A percentile compares a stretch with the other conserved stretches of the same genome.
phyloP scores from a whole-genome alignment of 2,113 vertebrate genomes.

The Turnix velox region DNA sequence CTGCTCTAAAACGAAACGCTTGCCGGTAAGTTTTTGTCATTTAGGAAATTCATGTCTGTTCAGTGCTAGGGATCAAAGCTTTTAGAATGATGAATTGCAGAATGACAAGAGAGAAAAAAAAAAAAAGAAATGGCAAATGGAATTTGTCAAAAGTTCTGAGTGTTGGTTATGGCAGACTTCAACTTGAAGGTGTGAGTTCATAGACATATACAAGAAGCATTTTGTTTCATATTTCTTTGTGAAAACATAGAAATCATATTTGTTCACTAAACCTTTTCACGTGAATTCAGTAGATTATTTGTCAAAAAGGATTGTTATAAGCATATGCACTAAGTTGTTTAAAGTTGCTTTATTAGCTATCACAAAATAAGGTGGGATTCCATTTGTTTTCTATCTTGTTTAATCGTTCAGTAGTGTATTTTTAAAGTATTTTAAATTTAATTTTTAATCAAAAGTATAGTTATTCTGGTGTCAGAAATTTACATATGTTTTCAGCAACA shows the following conservation, averaged over 20 bases:
- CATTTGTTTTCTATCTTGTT: background rate
- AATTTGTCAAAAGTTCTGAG: constrained; percentile 28
- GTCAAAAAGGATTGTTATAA: background rate
- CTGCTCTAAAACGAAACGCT: constrained; percentile 66
- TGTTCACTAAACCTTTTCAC: background rate
- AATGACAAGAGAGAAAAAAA: background rate
- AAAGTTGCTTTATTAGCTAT: constrained; percentile 5
- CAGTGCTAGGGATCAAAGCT: constrained; percentile 18
- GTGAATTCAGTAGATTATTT: background rate
- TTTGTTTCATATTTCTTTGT: background rate
- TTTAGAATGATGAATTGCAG: constrained; percentile 29
- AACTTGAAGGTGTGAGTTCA: background rate
- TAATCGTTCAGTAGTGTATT: background rate
- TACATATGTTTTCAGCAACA: background rate
- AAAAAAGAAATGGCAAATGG: background rate
- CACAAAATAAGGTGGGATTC: background rate
- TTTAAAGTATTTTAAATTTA: background rate
- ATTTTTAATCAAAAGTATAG: background rate
- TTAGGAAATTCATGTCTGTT: constrained; percentile 49
- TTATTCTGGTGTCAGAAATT: background rate
- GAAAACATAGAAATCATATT: background rate
- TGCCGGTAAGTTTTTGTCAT: constrained; percentile 62
- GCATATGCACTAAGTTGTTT: background rate
- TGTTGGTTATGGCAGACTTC: background rate
- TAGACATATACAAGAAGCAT: background rate